These are phyloP conservation scores for Colaptes auratus DNA, from an alignment of 2,113 vertebrate genomes.

Conservation along the genomic window DNA sequence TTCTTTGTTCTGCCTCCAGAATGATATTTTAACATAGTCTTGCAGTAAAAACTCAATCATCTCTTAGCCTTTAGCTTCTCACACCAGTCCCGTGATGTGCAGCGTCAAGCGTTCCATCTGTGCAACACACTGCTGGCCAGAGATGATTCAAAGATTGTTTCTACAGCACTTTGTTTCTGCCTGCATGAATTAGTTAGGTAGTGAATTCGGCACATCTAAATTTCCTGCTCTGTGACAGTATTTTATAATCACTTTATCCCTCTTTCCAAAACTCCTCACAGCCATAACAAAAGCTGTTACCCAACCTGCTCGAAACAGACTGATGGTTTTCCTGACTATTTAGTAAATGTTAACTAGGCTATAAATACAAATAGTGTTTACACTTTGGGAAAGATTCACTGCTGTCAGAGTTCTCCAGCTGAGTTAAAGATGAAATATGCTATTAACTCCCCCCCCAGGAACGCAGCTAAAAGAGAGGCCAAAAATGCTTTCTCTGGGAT, in stretches of 20 bases:
- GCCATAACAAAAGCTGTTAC: conserved; percentile 55
- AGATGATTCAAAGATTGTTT: conserved; percentile 47
- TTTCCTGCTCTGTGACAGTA: conserved; percentile 30
- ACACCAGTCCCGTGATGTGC: conserved; percentile 47
- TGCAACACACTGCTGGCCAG: conserved; percentile 58
- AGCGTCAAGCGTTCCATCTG: conserved; percentile 67
- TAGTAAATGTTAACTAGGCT: conserved; percentile 79
- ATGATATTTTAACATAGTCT: conserved; percentile 45
- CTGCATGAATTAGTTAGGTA: conserved; percentile 24
- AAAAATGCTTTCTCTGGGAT: conserved; percentile 79
- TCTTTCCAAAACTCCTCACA: conserved; percentile 47
- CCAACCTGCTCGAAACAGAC: conserved; percentile 68
- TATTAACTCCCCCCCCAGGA: conserved; percentile 76
- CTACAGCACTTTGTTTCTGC: neutral
- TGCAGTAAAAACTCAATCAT: conserved; percentile 64
- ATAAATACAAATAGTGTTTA: conserved; percentile 82
- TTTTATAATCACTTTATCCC: conserved; percentile 28
- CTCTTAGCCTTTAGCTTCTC: conserved; percentile 68
- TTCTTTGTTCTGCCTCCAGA: conserved; percentile 23
- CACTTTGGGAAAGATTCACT: conserved; percentile 79
- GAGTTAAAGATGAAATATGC: conserved; percentile 70
- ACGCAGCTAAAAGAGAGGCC: conserved; percentile 70
- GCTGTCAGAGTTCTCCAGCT: conserved; percentile 62
- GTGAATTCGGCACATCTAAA: conserved; percentile 31
- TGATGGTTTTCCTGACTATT: conserved; percentile 71